These are phyloP conservation scores for Pelmatolapia mariae DNA, from an alignment of 2,113 vertebrate genomes.

Conservation along the genomic window DNA sequence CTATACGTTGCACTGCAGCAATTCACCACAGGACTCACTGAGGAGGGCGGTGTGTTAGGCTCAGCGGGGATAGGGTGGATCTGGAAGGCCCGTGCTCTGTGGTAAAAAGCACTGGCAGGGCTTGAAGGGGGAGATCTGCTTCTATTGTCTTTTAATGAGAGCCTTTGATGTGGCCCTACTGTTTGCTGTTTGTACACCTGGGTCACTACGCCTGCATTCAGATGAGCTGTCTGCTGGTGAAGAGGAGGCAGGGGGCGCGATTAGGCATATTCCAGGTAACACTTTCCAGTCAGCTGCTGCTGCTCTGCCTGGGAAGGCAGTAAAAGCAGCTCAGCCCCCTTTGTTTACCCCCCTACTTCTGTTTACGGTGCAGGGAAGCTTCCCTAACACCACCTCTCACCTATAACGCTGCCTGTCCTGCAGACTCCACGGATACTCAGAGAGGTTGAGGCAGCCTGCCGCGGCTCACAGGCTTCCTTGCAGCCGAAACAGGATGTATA, in stretches of 20 bases:
- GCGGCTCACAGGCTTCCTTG: not conserved
- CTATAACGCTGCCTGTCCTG: not conserved
- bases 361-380: conserved; percentile 52
- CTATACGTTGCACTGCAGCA: not conserved
- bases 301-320: conserved; percentile 67
- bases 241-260: not conserved
- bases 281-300: conserved; percentile 61
- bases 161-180: conserved; percentile 71
- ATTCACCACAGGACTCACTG: not conserved
- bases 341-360: conserved; percentile 53
- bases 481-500: not conserved
- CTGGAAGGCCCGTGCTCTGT: not conserved
- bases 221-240: conserved; percentile 54
- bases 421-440: conserved; percentile 12
- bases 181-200: conserved; percentile 80
- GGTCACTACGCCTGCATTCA: conserved; percentile 42
- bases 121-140: not conserved
- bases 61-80: not conserved
- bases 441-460: not conserved
- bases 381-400: not conserved
- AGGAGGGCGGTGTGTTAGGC: conserved; percentile 41
- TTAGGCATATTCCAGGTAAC: conserved; percentile 65
- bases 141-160: conserved; percentile 77
- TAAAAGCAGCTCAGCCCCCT: conserved; percentile 57
- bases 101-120: not conserved